These are phyloP conservation scores for Murina feae DNA, from an alignment of 2,113 vertebrate genomes.

Conservation along the genomic window DNA sequence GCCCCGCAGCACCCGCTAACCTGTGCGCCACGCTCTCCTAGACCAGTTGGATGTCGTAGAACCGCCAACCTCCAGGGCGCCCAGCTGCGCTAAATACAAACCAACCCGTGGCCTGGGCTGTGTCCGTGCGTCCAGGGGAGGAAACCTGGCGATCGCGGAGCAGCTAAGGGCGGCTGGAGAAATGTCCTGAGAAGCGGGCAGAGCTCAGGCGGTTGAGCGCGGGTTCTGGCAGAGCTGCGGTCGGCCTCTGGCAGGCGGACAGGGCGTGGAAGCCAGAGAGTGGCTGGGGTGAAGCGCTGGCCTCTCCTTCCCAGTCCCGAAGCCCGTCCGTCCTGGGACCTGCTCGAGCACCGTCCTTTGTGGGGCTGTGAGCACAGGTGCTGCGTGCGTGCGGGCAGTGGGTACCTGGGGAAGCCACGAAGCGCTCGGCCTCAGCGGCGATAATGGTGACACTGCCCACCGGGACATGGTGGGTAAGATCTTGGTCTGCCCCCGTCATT, in stretches of 20 bases:
- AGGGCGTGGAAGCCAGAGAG: not conserved
- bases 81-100: not conserved
- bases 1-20: no score
- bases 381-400: fast-evolving
- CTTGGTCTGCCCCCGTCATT: not conserved
- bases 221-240: not conserved
- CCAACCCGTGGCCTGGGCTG: not conserved
- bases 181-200: not conserved
- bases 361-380: no score
- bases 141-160: not conserved
- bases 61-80: not conserved
- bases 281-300: not conserved
- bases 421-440: not conserved
- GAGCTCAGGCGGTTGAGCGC: not conserved
- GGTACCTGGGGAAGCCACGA: not conserved
- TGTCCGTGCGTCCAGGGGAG: not conserved
- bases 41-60: not conserved
- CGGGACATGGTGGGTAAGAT: no score
- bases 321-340: not conserved
- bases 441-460: no score
- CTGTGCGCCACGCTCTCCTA: fast-evolving
- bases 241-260: not conserved
- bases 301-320: not conserved
- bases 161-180: not conserved
- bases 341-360: not conserved